Evolutionary conservation across 2,888 invertebrate species (phyloP).

Genomic region (Leptopilina myrica): DNA sequence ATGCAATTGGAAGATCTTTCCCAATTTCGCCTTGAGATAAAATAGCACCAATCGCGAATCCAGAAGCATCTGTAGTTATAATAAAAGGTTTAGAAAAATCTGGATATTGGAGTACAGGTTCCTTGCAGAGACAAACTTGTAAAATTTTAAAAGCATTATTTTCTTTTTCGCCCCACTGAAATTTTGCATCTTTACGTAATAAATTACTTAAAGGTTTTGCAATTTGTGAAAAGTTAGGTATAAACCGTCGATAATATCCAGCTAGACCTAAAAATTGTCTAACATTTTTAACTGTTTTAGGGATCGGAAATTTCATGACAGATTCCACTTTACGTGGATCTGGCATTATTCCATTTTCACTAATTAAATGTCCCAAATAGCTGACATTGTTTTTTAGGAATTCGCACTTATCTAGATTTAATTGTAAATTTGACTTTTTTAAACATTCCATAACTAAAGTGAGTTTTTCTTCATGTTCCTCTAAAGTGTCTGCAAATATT

Average conservation of each 20-base stretch:
- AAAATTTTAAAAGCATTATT: too few relatives aligned
- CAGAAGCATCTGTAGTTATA: too few relatives aligned
- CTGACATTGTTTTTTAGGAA: not conserved
- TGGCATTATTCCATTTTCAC: not conserved
- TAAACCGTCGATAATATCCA: constrained; percentile 35
- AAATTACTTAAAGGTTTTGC: constrained; percentile 40
- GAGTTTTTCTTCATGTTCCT: not conserved
- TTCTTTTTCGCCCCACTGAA: constrained; percentile 21
- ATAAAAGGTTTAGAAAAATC: too few relatives aligned
- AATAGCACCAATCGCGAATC: too few relatives aligned
- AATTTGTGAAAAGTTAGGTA: constrained; percentile 39
- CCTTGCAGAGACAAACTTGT: too few relatives aligned
- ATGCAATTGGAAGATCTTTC: too few relatives aligned
- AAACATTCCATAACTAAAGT: not conserved
- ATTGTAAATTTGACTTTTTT: not conserved
- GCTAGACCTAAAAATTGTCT: constrained; percentile 10
- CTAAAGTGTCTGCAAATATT: not conserved
- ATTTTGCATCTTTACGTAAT: constrained; percentile 27
- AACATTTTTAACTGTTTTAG: not conserved
- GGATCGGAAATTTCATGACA: not conserved
- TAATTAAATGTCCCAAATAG: not conserved
- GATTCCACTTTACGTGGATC: not conserved
- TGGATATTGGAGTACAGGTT: too few relatives aligned
- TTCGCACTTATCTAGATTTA: not conserved
- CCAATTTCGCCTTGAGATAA: too few relatives aligned